Base-by-base conservation (phyloP, 2,888 invertebrate genomes). In the Oscheius sp. region DNA sequence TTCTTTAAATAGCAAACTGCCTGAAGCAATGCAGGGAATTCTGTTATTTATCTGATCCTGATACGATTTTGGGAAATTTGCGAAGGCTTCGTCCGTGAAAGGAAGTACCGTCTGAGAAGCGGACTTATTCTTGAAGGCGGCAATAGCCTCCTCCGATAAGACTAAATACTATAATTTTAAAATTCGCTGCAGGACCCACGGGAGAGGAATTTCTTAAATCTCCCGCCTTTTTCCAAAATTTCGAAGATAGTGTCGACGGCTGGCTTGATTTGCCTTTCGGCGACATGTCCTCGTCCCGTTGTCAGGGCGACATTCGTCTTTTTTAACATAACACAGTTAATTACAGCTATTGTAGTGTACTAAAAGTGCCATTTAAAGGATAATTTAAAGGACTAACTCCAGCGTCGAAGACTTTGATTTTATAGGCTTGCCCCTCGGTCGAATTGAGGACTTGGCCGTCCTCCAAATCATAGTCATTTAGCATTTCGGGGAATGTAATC, bases 61-160 rank as follows among this genome's bases (percentile, higher is more conserved):
- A 13, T 43, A 35, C 12, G 53, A 27, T 18, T 27, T 45, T 2
- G 69, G 69, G n/a, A 69, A 56, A 6, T 55, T 56, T 0, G 29
- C 21, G 27, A 58, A 69, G 12, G 58, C 23, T 13, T 69, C 69
- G 21, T 69, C 69, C 13, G 69, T 41, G 53, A 69, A 69, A 1
- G 69, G 56, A 43, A 69, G 69, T n/a, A 69, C 69, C 7, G 69
- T 69, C 16, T 43, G 23, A 41, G 61, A 53, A 23, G 68, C 27
- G 18, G 53, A 68, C 16, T 21, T 43, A 18, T 61, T 61, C n/a
- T 13, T 21, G 21, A 61, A 43, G 5, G 16, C 43, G 5, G 41
- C 43, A 13, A 61, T 21, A 18, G 61, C 43, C 43, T 61, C 61
- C 12, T 61, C 61, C 12, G 61, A 43, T 1, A 61, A 21, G 13